phyloP scores from a whole-genome alignment of 2,797 vertebrate genomes.

The Acipenser ruthenus region DNA sequence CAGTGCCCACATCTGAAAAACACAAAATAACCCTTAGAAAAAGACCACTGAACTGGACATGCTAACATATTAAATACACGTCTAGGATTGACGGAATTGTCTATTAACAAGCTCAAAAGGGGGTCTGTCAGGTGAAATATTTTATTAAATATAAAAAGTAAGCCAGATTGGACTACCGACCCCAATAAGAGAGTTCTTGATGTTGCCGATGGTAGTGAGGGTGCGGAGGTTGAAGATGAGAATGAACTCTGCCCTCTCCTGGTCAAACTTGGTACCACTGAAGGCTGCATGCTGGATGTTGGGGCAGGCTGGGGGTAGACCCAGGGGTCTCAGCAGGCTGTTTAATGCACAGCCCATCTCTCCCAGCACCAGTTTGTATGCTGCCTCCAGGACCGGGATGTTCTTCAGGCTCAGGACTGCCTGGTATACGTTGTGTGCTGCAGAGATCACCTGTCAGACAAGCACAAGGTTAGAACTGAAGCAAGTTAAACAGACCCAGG shows the following conservation, averaged over 20 bases:
- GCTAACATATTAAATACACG: too few species aligned
- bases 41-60: too few species aligned
- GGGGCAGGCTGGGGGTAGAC: conserved; percentile 57
- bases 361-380: conserved; percentile 91
- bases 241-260: conserved; percentile 83
- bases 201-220: conserved; percentile 95
- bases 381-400: conserved; percentile 92
- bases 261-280: conserved; percentile 60
- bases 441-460: conserved; percentile 73
- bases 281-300: conserved; percentile 85
- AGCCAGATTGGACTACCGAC: conserved; percentile 49
- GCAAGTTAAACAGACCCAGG: neutral
- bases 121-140: too few species aligned
- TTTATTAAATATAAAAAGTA: too few species aligned
- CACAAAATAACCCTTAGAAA: too few species aligned
- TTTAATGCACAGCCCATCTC: conserved; percentile 89
- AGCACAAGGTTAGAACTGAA: neutral
- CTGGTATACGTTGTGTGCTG: conserved; percentile 86
- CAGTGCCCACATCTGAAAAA: conserved; percentile 89
- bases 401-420: conserved; percentile 91
- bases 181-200: conserved; percentile 97
- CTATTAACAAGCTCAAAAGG: too few species aligned
- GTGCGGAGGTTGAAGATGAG: conserved; percentile 93
- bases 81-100: too few species aligned
- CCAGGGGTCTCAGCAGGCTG: conserved; percentile 67